A percentile compares a stretch with the other conserved stretches of the same genome.
Conservation (phyloP, 2,113 vertebrate genomes). For the Trogon melanurus region DNA sequence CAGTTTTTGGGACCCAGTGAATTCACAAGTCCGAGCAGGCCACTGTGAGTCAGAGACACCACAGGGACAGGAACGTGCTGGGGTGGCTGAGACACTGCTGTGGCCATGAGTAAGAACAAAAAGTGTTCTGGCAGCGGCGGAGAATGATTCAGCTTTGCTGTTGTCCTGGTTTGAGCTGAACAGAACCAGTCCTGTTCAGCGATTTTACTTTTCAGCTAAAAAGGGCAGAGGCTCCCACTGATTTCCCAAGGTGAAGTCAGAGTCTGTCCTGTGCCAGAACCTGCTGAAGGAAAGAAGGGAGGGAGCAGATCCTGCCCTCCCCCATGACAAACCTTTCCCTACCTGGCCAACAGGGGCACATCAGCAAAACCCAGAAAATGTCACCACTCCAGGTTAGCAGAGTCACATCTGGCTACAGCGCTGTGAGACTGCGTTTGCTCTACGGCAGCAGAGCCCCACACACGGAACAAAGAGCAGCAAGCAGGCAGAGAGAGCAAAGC, state of each 20-base stretch:
- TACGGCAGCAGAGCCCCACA: not conserved
- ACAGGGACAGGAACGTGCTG: not conserved
- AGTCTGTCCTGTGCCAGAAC: not conserved
- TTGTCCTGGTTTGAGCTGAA: no score
- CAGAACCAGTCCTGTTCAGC: no score
- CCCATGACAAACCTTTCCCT: not conserved
- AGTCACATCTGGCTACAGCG: rapidly evolving
- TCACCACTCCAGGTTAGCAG: not conserved
- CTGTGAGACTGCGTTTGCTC: not conserved
- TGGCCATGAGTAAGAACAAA: not conserved
- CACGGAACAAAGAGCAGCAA: slow-evolving; percentile 4
- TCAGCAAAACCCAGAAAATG: not conserved
- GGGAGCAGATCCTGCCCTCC: not conserved
- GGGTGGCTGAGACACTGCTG: not conserved
- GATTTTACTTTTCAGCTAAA: not conserved
- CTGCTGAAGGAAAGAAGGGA: not conserved
- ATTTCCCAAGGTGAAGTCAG: not conserved
- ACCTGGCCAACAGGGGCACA: not conserved
- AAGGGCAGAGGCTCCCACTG: not conserved
- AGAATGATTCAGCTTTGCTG: not conserved
- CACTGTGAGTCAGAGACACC: not conserved
- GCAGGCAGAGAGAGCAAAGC: not conserved
- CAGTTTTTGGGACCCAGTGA: not conserved
- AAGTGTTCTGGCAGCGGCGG: not conserved
- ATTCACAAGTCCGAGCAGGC: not conserved